A percentile compares a stretch with the other conserved stretches of the same genome.
phyloP scores from a whole-genome alignment of 2,888 invertebrate genomes.

The Amblyjoppa fuscipennis region DNA sequence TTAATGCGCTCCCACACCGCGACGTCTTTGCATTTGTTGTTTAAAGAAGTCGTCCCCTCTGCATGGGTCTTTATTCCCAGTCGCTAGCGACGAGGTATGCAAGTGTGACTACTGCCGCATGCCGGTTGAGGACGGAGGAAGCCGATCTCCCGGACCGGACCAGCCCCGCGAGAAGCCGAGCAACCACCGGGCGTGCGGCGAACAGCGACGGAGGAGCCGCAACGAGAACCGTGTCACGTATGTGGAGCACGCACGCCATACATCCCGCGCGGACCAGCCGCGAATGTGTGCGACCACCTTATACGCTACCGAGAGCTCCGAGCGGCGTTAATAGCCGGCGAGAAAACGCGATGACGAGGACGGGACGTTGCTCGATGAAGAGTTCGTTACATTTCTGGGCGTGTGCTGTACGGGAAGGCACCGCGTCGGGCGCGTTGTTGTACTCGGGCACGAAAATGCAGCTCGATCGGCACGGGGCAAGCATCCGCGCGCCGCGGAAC shows the following conservation, averaged over 20 bases:
- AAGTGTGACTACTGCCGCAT: conserved; percentile 27
- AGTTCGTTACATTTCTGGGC: conserved; percentile 42
- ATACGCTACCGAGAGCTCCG: conserved; percentile 65
- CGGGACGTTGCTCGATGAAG: conserved; percentile 16
- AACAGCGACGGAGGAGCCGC: conserved; percentile 61
- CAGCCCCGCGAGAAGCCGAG: conserved; percentile 48
- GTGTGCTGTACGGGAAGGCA: background rate
- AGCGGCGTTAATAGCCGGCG: conserved; percentile 67
- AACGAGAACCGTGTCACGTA: conserved; percentile 84
- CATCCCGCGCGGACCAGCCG: conserved; percentile 67
- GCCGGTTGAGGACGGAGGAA: conserved; percentile 57
- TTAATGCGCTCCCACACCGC: conserved; percentile 53
- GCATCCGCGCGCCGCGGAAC: background rate
- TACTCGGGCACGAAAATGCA: conserved; percentile 19
- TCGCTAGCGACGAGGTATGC: conserved; percentile 25
- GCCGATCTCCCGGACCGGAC: conserved; percentile 66
- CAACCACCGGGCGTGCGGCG: conserved; percentile 35
- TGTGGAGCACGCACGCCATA: conserved; percentile 82
- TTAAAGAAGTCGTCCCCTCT: background rate
- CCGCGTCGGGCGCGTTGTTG: background rate
- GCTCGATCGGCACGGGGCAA: background rate
- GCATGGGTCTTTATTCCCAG: background rate
- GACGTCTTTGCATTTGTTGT: background rate
- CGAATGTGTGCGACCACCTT: conserved; percentile 67
- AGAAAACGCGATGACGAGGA: conserved; percentile 54